phyloP scores from a whole-genome alignment of 2,113 vertebrate species.

The Nyctibius bracteatus region DNA sequence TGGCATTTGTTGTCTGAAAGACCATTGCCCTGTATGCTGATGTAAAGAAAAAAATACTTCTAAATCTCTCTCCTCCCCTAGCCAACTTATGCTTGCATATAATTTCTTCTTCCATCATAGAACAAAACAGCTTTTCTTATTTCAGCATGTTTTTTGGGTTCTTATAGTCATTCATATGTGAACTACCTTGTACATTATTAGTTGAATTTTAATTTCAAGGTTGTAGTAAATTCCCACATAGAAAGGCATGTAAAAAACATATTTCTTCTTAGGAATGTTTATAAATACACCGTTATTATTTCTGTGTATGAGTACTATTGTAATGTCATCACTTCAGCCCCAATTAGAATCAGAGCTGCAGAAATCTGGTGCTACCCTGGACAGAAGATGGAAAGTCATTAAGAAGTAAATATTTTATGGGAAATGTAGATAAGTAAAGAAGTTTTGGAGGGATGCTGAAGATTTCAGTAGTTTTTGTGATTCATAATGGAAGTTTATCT shows the following conservation, averaged over 20 bases:
- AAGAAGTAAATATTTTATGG: not conserved
- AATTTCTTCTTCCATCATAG: not conserved
- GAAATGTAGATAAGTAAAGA: not conserved
- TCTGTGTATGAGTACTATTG: not conserved
- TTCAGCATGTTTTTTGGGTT: not conserved
- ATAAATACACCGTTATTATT: not conserved
- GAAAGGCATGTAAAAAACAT: not conserved
- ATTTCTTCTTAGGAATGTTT: not conserved
- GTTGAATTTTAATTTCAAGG: not conserved
- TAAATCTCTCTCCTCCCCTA: not conserved
- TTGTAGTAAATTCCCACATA: not conserved
- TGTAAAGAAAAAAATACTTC: not conserved
- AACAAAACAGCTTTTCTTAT: not conserved
- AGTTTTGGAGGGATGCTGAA: not conserved
- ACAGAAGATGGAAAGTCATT: not conserved
- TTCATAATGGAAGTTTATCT: not conserved
- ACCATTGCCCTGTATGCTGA: not conserved
- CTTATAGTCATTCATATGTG: not conserved
- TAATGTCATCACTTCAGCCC: not conserved
- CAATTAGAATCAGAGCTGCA: not conserved
- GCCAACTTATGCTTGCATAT: not conserved
- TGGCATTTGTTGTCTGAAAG: not conserved
- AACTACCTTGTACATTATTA: not conserved
- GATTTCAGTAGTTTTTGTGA: not conserved
- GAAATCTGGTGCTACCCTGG: not conserved